Evolutionary conservation across 2,888 invertebrate genomes (phyloP).

Genomic region (Lampropteryx suffumata): DNA sequence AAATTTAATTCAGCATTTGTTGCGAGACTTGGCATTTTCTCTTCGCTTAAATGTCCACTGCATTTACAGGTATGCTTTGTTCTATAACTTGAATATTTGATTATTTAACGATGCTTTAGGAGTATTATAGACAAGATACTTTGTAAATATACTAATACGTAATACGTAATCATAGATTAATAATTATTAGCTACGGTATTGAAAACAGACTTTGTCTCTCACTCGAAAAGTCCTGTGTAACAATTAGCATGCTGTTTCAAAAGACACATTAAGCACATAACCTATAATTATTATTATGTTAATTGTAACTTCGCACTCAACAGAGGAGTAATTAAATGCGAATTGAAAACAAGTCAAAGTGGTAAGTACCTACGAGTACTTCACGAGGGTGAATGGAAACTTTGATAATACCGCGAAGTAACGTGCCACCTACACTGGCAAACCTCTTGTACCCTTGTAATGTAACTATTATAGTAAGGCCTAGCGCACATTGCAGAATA

Average conservation of each 20-base stretch:
- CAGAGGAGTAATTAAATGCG: slow-evolving; percentile 55
- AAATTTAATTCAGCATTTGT: slow-evolving; percentile 59
- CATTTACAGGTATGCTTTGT: slow-evolving; percentile 31
- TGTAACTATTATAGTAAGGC: no score
- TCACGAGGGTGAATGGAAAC: slow-evolving; percentile 35
- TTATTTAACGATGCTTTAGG: neutral
- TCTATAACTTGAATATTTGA: neutral
- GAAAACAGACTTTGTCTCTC: neutral
- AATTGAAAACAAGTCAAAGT: slow-evolving; percentile 53
- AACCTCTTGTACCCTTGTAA: no score
- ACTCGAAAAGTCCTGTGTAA: slow-evolving; percentile 2
- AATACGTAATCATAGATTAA: no score
- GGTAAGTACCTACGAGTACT: no score
- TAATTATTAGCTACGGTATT: no score
- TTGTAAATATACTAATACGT: no score
- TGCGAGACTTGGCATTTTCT: slow-evolving; percentile 42
- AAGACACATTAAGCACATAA: slow-evolving; percentile 32
- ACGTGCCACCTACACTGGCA: slow-evolving; percentile 1
- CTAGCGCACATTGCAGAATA: no score
- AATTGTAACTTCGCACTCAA: slow-evolving; percentile 42
- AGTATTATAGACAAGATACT: no score
- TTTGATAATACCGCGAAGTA: slow-evolving; percentile 42
- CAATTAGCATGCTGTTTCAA: slow-evolving; percentile 23
- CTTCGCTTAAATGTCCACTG: slow-evolving; percentile 41
- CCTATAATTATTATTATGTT: no score